Evolutionary conservation across 1,140 invertebrate species (phyloP).

Genomic region (Drosophila leontia): DNA sequence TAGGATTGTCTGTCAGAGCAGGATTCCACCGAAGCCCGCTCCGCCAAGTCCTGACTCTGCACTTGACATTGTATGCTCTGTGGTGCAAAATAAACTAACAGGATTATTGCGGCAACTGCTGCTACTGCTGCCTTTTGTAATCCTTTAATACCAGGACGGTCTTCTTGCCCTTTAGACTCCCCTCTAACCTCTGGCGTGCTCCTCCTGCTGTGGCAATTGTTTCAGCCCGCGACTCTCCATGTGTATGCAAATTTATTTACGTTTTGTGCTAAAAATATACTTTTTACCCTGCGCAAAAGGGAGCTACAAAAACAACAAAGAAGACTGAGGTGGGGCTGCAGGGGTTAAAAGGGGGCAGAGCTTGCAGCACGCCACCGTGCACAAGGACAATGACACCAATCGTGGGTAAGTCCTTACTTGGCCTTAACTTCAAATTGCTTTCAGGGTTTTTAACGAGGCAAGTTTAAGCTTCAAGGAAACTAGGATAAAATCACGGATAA

Average conservation of each 20-base stretch:
- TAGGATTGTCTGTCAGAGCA: slow-evolving; percentile 46
- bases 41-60: slow-evolving; percentile 20
- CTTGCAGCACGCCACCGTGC: slow-evolving; percentile 62
- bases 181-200: slow-evolving; percentile 7
- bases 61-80: slow-evolving; percentile 71
- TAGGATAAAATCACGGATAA: slow-evolving; percentile 15
- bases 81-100: slow-evolving; percentile 74
- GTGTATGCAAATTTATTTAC: slow-evolving; percentile 79
- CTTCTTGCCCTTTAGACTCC: slow-evolving; percentile 15
- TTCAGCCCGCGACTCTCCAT: slow-evolving; percentile 38
- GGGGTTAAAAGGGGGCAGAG: slow-evolving; percentile 20
- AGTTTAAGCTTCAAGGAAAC: slow-evolving; percentile 1
- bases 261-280: slow-evolving; percentile 73
- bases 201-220: slow-evolving; percentile 39
- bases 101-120: slow-evolving; percentile 71
- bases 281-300: slow-evolving; percentile 32
- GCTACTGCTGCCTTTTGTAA: slow-evolving; percentile 55
- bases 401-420: slow-evolving; percentile 48
- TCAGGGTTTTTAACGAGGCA: slow-evolving; percentile 19
- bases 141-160: slow-evolving; percentile 63
- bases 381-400: slow-evolving; percentile 78
- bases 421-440: slow-evolving; percentile 36
- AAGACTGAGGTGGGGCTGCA: slow-evolving; percentile 30
- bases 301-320: slow-evolving; percentile 55
- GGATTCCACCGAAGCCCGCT: slow-evolving; percentile 20